Evolutionary conservation across 2,797 vertebrate genomes (phyloP).

Genomic region (Gephyroberyx darwinii): DNA sequence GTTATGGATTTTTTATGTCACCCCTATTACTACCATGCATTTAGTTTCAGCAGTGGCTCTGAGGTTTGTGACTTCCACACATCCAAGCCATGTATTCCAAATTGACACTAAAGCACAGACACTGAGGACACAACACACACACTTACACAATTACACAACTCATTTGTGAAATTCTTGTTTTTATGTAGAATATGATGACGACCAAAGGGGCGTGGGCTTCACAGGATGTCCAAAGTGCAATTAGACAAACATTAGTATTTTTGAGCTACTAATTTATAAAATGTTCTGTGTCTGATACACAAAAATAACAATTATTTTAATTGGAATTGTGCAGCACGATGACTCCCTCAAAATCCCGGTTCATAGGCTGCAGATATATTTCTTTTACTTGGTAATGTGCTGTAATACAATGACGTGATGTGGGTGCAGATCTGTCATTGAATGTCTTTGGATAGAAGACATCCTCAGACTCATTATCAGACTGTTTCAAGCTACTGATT

Average conservation of each 20-base stretch:
- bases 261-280: constrained; percentile 26
- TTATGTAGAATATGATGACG: not conserved
- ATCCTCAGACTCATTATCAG: constrained; percentile 68
- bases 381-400: no score
- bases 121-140: not conserved
- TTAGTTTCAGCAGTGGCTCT: not conserved
- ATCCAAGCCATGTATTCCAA: not conserved
- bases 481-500: constrained; percentile 80
- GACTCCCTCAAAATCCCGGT: no score
- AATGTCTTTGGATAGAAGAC: constrained; percentile 73
- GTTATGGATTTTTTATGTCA: not conserved
- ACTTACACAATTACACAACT: not conserved
- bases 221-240: not conserved
- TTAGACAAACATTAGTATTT: constrained; percentile 5
- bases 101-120: not conserved
- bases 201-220: not conserved
- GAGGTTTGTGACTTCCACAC: not conserved
- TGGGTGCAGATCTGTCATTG: constrained; percentile 59
- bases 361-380: no score
- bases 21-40: not conserved
- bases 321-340: not conserved
- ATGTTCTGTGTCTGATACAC: constrained; percentile 1
- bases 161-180: constrained; percentile 4
- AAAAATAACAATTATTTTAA: constrained; percentile 16
- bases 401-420: constrained; percentile 1